A percentile compares a stretch with the other conserved stretches of the same genome.
These are phyloP conservation scores for Coptodon rendalli DNA, from an alignment of 2,113 vertebrate genomes.

Conservation along the genomic window DNA sequence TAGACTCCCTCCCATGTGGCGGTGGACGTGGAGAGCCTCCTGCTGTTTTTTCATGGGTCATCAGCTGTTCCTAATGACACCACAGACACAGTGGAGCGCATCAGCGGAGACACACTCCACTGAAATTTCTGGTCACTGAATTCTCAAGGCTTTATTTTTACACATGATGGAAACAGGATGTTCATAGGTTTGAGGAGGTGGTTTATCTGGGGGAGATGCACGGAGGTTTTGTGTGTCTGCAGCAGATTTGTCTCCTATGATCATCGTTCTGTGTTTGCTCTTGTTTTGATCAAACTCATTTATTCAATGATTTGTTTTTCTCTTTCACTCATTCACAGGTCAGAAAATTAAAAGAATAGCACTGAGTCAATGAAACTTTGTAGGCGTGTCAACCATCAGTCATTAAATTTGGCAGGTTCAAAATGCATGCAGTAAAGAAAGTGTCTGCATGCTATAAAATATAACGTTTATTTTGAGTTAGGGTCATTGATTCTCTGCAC, in stretches of 20 bases:
- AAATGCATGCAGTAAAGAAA: not conserved
- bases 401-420: not conserved
- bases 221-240: not conserved
- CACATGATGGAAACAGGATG: constrained; percentile 59
- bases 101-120: constrained; percentile 55
- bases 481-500: not conserved
- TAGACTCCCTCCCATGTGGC: constrained; percentile 56
- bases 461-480: not conserved
- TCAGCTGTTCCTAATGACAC: constrained; percentile 59
- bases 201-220: not conserved
- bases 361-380: not conserved
- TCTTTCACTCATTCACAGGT: not conserved
- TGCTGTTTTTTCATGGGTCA: constrained; percentile 70
- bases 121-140: constrained; percentile 69
- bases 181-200: constrained; percentile 9
- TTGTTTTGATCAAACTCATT: not conserved
- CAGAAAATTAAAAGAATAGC: not conserved
- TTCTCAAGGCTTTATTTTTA: constrained; percentile 61
- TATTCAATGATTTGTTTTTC: not conserved
- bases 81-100: constrained; percentile 50
- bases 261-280: constrained; percentile 1
- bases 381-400: not conserved
- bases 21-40: constrained; percentile 37
- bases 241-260: not conserved
- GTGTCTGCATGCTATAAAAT: not conserved